Conservation (phyloP, 2,113 vertebrate genomes). For the Panthera leo region DNA sequence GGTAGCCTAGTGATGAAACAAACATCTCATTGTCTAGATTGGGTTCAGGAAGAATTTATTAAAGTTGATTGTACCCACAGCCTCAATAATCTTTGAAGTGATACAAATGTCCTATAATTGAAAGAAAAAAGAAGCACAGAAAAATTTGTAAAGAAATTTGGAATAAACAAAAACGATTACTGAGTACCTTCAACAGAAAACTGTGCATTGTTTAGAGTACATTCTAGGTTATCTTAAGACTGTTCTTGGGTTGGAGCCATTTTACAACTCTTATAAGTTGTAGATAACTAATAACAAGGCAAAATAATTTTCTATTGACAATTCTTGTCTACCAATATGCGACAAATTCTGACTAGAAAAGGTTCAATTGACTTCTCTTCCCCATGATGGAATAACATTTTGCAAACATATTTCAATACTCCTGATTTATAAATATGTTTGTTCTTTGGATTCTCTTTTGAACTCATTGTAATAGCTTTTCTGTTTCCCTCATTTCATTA, state of each 20-base stretch:
- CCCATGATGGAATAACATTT: background rate
- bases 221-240: background rate
- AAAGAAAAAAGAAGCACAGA: background rate
- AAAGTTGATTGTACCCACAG: background rate
- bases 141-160: background rate
- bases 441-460: background rate
- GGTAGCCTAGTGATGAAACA: background rate
- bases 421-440: slow-evolving; percentile 10
- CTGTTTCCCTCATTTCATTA: slow-evolving; percentile 15
- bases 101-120: background rate
- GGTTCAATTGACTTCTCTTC: background rate
- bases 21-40: background rate
- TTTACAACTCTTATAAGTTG: background rate
- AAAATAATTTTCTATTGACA: background rate
- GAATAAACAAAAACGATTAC: background rate
- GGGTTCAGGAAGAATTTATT: background rate
- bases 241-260: background rate
- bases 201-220: background rate
- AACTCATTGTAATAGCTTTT: background rate
- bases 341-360: background rate
- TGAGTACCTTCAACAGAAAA: background rate
- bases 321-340: background rate
- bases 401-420: slow-evolving; percentile 34
- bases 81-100: background rate
- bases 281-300: slow-evolving; percentile 3